phyloP scores from a whole-genome alignment of 2,888 invertebrate genomes.

The Leptopilina syphax region DNA sequence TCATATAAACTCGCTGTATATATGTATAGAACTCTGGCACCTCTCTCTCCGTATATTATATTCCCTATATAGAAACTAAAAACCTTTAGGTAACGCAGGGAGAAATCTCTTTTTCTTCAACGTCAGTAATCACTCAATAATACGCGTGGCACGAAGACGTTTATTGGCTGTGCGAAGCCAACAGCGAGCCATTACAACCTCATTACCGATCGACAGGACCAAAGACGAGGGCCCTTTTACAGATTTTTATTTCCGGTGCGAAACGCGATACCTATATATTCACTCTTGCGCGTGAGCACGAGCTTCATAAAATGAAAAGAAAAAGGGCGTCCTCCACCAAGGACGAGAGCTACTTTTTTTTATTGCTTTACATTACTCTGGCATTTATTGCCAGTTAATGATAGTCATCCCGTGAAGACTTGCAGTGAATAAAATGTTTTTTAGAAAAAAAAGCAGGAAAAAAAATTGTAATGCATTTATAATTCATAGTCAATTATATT shows the following conservation, averaged over 20 bases:
- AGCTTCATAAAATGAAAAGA: constrained; percentile 18
- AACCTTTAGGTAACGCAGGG: neutral
- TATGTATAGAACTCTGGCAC: neutral
- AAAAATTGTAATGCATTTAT: constrained; percentile 3
- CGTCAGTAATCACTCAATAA: constrained; percentile 54
- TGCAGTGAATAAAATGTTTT: constrained; percentile 9
- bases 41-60: neutral
- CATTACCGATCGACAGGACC: constrained; percentile 54
- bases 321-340: neutral
- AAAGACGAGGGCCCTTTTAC: constrained; percentile 11
- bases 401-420: constrained; percentile 22
- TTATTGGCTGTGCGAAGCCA: constrained; percentile 52
- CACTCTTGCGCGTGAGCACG: constrained; percentile 36
- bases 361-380: constrained; percentile 12
- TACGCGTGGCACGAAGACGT: constrained; percentile 45
- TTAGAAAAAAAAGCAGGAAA: neutral
- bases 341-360: constrained; percentile 32
- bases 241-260: constrained; percentile 31
- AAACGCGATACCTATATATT: constrained; percentile 14
- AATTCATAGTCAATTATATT: neutral
- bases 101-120: constrained; percentile 19
- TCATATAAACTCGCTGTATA: neutral
- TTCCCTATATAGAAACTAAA: neutral
- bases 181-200: constrained; percentile 58
- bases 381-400: constrained; percentile 34